These are phyloP conservation scores for Tiphia femorata DNA, from an alignment of 2,888 invertebrate genomes.

Conservation along the genomic window DNA sequence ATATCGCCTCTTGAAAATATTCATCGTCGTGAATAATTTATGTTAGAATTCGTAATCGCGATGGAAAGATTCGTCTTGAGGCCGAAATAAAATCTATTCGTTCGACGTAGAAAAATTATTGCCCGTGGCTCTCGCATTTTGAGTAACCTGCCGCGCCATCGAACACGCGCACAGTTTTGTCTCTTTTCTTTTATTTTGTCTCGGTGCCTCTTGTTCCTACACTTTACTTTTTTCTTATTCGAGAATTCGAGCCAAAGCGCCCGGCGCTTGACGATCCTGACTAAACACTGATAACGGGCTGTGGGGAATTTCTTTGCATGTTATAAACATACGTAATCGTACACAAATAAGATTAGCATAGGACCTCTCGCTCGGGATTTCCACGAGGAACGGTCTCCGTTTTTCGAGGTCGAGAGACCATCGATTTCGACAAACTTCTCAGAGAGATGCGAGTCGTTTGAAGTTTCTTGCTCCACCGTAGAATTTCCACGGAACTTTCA, in stretches of 20 bases:
- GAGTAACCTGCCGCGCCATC: too few species aligned
- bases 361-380: constrained; percentile 54
- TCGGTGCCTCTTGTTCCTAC: constrained; percentile 18
- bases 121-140: too few species aligned
- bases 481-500: too few species aligned
- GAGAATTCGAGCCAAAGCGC: constrained; percentile 47
- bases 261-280: constrained; percentile 61
- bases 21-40: too few species aligned
- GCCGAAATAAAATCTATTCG: too few species aligned
- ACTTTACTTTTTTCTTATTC: constrained; percentile 34
- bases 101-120: too few species aligned
- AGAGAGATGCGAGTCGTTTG: too few species aligned
- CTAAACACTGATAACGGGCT: constrained; percentile 68
- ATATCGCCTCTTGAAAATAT: too few species aligned
- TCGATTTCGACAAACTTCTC: not conserved
- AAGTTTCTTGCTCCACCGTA: too few species aligned
- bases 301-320: constrained; percentile 67
- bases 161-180: not conserved
- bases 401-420: not conserved
- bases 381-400: constrained; percentile 36
- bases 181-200: constrained; percentile 35
- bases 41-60: too few species aligned
- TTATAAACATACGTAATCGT: constrained; percentile 69
- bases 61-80: too few species aligned
- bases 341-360: constrained; percentile 69